Conservation (phyloP, 2,888 invertebrate species). For the Morpho achilles region DNA sequence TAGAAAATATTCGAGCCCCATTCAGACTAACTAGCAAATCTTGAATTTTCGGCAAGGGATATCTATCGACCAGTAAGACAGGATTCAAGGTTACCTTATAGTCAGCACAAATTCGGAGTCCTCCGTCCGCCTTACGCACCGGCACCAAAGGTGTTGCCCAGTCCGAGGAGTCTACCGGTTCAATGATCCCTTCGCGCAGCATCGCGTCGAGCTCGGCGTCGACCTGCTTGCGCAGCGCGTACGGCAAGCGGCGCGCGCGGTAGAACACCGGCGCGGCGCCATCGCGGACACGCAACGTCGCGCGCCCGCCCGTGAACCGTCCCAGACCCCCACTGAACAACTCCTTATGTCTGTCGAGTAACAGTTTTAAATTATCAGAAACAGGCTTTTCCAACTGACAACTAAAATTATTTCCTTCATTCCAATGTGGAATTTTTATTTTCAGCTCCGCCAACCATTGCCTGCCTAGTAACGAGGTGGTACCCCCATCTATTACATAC, state of each 20-base stretch:
- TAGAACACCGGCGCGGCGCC: not conserved
- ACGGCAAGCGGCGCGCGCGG: not conserved
- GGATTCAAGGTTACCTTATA: slow-evolving; percentile 6
- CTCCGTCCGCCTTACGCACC: not conserved
- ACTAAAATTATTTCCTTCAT: not conserved
- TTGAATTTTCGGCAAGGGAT: slow-evolving; percentile 9
- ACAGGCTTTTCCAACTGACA: not conserved
- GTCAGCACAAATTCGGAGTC: slow-evolving; percentile 23
- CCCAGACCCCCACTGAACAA: not conserved
- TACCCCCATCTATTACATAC: not conserved
- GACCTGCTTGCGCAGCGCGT: not conserved
- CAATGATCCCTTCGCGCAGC: not conserved
- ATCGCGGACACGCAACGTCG: not conserved
- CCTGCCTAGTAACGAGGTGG: not conserved
- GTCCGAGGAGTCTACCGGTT: not conserved
- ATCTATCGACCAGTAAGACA: slow-evolving; percentile 7
- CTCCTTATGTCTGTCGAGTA: not conserved
- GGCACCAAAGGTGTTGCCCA: not conserved
- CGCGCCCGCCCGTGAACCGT: not conserved
- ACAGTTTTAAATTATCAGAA: not conserved
- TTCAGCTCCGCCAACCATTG: not conserved
- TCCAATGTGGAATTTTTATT: not conserved
- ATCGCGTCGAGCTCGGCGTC: not conserved
- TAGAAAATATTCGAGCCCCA: not conserved
- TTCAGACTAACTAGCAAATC: slow-evolving; percentile 6